Evolutionary conservation across 2,113 vertebrate species (phyloP), one percentile per base, ranked within the genome.

Genomic region (Loxodonta africana): DNA sequence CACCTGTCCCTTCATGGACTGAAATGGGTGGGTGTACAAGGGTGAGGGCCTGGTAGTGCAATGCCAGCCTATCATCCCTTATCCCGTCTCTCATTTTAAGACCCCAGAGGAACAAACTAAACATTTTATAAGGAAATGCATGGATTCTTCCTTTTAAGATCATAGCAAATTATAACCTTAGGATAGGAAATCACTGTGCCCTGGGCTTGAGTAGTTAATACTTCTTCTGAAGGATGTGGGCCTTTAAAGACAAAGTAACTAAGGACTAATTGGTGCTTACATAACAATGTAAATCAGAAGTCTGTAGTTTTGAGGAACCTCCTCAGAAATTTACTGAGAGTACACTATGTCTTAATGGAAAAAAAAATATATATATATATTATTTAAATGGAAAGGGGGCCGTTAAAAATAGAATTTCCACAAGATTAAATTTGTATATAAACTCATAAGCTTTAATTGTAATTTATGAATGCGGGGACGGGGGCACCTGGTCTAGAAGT

Each of bases 371-470:
- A 37, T 37, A 37, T 30, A 21, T 12, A 60, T 51, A 60, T 82
- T 57, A 71, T 80, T 86, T 91, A 65, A 86, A 74, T 94, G 28
- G 63, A 95, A 96, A 73, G 5, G 69, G 3, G 15, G 69, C 69
- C 20, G 33, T n/a, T 73, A 37, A 73, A 20, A 73, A 73, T n/a
- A 69, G n/a, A 69, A 33, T 73, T 62, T 73, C 17, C 33, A 18
- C 69, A 33, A 18, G 4, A 37, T 18, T 18, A 37, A 37, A 73
- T 73, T 20, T 37, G 1, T 37, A 20, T 73, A 12, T 6, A n/a
- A 73, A 73, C 33, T 73, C 33, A 73, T n/a, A 73, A 73, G 17
- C 33, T 73, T 73, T 73, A 28, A 37, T 37, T 73, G 33, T 73
- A 73, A 73, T 73, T 37, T 4, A 37, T 73, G 69, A 37, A 37